These are phyloP conservation scores for Palloptera scutellata DNA, from an alignment of 2,888 invertebrate genomes.

Conservation along the genomic window DNA sequence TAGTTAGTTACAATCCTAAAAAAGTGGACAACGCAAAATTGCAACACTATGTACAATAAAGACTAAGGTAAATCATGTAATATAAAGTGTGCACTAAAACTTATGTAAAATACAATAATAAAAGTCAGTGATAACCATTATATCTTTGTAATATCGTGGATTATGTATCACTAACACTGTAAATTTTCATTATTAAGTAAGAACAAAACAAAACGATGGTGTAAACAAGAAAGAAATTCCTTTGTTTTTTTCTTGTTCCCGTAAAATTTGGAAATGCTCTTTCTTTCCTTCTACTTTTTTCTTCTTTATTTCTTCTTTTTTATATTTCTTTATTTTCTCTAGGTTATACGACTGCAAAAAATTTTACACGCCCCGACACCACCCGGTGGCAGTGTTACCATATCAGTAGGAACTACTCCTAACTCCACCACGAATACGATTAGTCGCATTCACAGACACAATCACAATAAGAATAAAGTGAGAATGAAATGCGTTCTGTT, in stretches of 20 bases:
- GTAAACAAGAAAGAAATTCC: not conserved
- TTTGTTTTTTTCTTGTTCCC: slow-evolving; percentile 25
- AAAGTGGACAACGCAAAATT: no score
- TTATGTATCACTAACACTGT: not conserved
- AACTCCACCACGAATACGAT: slow-evolving; percentile 62
- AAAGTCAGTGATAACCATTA: not conserved
- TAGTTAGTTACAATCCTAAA: no score
- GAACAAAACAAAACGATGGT: no score
- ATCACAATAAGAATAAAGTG: slow-evolving; percentile 61
- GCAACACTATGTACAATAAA: no score
- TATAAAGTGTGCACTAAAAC: no score
- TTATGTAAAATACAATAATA: not conserved
- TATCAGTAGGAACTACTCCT: slow-evolving; percentile 62
- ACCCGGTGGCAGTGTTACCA: slow-evolving; percentile 61
- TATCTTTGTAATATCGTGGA: slow-evolving; percentile 4
- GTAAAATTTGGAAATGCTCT: slow-evolving; percentile 8
- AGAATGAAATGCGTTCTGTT: slow-evolving; percentile 46
- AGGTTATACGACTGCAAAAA: slow-evolving; percentile 84
- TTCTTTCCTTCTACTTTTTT: slow-evolving; percentile 12
- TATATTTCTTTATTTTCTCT: slow-evolving; percentile 46
- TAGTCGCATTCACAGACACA: slow-evolving; percentile 63
- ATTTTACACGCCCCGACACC: slow-evolving; percentile 74
- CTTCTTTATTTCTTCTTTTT: slow-evolving; percentile 35
- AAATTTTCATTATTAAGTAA: no score
- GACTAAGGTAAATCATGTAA: no score